Conservation (phyloP, 2,113 vertebrate genomes). For the Pachypanchax playfairii region DNA sequence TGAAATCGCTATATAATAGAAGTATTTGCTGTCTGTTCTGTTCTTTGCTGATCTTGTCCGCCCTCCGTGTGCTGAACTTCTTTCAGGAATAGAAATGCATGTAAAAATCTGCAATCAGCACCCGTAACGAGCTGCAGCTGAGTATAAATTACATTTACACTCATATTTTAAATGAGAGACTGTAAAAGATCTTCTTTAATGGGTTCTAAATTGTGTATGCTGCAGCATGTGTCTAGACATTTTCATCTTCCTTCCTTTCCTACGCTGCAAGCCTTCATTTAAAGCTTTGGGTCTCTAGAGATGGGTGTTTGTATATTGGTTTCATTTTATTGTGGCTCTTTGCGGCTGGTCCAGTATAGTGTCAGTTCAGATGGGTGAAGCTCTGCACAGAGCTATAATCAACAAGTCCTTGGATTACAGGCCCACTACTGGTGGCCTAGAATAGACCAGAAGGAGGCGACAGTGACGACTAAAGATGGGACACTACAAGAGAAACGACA, state of each 20-base stretch:
- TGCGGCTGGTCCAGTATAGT: constrained; percentile 30
- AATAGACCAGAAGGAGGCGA: constrained; percentile 72
- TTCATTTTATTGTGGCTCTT: constrained; percentile 28
- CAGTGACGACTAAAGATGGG: constrained; percentile 44
- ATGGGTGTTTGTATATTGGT: constrained; percentile 49
- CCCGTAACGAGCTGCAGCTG: not conserved
- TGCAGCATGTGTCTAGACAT: constrained; percentile 6
- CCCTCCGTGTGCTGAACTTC: not conserved
- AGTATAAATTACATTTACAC: not conserved
- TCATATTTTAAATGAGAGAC: not conserved
- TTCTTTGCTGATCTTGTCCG: too few relatives aligned
- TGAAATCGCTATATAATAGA: constrained; percentile 3
- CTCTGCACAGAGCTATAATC: constrained; percentile 72
- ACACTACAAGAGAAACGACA: constrained; percentile 61
- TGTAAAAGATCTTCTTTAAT: not conserved
- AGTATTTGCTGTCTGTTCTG: not conserved
- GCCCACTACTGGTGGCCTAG: constrained; percentile 63
- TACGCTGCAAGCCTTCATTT: constrained; percentile 14
- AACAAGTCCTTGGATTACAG: constrained; percentile 70
- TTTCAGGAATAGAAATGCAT: not conserved
- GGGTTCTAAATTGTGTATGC: constrained; percentile 1
- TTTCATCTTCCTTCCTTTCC: constrained; percentile 13
- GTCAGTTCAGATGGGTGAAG: constrained; percentile 44
- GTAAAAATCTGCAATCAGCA: not conserved
- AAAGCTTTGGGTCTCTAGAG: constrained; percentile 20